Conservation (phyloP, 2,113 vertebrate species). For the Philantomba maxwellii region DNA sequence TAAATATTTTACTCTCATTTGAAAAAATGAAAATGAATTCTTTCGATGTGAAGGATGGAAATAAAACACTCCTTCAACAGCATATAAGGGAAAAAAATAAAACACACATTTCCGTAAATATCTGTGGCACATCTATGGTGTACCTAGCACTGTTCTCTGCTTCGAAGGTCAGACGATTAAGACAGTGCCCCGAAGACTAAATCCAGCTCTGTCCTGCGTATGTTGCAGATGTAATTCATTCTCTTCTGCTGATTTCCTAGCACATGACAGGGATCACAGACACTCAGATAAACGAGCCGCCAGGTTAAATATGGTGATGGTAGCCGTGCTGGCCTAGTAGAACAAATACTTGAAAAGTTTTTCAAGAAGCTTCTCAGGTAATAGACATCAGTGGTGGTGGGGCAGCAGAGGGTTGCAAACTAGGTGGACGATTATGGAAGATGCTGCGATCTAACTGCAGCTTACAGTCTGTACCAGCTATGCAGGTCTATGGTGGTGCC, state of each 20-base stretch:
- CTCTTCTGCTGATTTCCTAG: background rate
- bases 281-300: background rate
- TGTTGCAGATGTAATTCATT: background rate
- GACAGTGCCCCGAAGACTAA: background rate
- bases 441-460: too few species aligned
- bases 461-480: too few species aligned
- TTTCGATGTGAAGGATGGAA: background rate
- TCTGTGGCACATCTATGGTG: background rate
- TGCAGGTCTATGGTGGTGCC: background rate
- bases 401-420: too few species aligned
- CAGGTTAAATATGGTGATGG: accelerated
- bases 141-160: background rate
- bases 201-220: background rate
- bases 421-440: too few species aligned
- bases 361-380: too few species aligned
- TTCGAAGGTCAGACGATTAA: background rate
- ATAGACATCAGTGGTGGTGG: too few species aligned
- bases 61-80: background rate
- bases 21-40: background rate
- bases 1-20: background rate
- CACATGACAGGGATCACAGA: background rate
- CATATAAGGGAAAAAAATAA: background rate
- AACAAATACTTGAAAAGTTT: too few species aligned
- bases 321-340: background rate
- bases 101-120: background rate